Percentiles rank a stretch among this genome's conserved stretches.
Conservation (phyloP, 2,888 invertebrate species). For the Chirona hameri region DNA sequence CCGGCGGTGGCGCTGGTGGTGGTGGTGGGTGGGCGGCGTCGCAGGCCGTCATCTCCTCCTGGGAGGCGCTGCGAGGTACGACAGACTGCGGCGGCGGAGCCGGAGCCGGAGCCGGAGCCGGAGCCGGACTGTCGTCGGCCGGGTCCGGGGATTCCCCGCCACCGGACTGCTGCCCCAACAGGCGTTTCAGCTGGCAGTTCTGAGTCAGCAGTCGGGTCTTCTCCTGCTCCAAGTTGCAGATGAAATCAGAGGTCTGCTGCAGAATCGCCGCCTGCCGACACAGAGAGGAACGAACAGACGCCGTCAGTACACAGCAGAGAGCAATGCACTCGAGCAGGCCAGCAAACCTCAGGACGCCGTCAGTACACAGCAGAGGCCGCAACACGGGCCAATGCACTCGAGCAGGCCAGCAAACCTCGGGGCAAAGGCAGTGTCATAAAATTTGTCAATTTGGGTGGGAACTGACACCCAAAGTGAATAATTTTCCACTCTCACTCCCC, state of each 20-base stretch:
- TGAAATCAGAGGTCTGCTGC: slow-evolving; percentile 98
- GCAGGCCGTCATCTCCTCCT: background rate
- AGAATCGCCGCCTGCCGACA: slow-evolving; percentile 90
- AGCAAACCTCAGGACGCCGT: too few relatives aligned
- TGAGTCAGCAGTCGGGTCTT: slow-evolving; percentile 87
- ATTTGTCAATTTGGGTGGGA: too few relatives aligned
- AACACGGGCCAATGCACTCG: too few relatives aligned
- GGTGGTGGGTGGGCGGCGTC: background rate
- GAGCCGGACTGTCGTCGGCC: background rate
- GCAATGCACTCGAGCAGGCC: too few relatives aligned
- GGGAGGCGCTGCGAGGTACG: background rate
- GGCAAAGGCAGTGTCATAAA: too few relatives aligned
- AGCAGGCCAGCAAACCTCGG: too few relatives aligned
- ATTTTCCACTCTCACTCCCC: too few relatives aligned
- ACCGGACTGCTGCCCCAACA: slow-evolving; percentile 45
- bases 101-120: background rate
- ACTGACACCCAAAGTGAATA: too few relatives aligned
- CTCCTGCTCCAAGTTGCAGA: slow-evolving; percentile 89
- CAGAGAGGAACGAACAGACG: background rate
- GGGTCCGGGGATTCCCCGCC: slow-evolving; percentile 31
- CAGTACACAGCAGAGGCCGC: too few relatives aligned
- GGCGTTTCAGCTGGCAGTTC: slow-evolving; percentile 85
- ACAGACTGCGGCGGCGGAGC: background rate
- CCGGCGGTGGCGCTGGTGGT: background rate
- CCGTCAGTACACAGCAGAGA: too few relatives aligned